phyloP scores from a whole-genome alignment of 2,888 invertebrate genomes.

The Pristionchus fissidentatus region DNA sequence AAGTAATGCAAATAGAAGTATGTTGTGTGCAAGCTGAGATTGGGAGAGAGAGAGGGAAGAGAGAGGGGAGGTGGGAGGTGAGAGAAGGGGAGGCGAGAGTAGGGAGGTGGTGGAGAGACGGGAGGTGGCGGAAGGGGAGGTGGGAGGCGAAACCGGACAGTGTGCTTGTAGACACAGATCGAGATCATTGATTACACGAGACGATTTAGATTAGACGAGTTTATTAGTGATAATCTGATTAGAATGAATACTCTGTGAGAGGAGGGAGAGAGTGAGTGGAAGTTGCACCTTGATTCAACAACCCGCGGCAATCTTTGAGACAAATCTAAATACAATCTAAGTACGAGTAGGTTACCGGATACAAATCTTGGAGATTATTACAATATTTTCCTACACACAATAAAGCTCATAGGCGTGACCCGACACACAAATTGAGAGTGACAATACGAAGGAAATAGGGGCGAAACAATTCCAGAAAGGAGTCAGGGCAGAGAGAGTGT shows the following conservation, averaged over 20 bases:
- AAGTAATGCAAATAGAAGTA: constrained; percentile 35
- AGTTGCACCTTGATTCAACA: constrained; percentile 21
- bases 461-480: neutral
- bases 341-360: constrained; percentile 2
- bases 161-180: constrained; percentile 4
- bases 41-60: constrained; percentile 1
- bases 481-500: too few species aligned
- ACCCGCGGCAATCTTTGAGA: constrained; percentile 9
- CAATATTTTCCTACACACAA: neutral
- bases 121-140: neutral
- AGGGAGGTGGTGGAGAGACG: neutral
- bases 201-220: constrained; percentile 15
- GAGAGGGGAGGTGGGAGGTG: constrained; percentile 1
- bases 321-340: constrained; percentile 14
- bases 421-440: neutral
- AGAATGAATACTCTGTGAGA: constrained; percentile 14
- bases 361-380: constrained; percentile 2
- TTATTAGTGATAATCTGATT: constrained; percentile 33
- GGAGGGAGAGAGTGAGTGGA: neutral
- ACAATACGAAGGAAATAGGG: neutral
- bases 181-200: neutral
- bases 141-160: constrained; percentile 9
- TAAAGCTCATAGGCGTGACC: constrained; percentile 19
- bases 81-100: neutral
- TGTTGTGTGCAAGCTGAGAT: constrained; percentile 5